These are phyloP conservation scores for Vannuccia rotundouncinata DNA, from an alignment of 2,888 invertebrate genomes.

Conservation along the genomic window DNA sequence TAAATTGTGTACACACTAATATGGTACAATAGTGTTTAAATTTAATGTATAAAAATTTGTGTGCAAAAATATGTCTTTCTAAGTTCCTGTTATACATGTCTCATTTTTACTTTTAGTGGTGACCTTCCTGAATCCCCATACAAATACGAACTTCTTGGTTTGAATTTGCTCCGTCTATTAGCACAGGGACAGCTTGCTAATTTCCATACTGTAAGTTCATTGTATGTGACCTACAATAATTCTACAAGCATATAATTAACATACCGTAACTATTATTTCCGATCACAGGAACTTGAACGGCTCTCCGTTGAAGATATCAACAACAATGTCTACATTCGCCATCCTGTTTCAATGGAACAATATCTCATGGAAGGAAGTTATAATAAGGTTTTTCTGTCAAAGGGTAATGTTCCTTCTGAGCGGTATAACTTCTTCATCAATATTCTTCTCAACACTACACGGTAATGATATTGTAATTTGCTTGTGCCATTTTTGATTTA, in stretches of 20 bases:
- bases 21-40: no score
- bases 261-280: not conserved
- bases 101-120: constrained; percentile 62
- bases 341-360: constrained; percentile 90
- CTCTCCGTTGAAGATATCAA: constrained; percentile 83
- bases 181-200: constrained; percentile 94
- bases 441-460: constrained; percentile 83
- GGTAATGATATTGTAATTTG: constrained; percentile 57
- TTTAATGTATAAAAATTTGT: no score
- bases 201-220: constrained; percentile 76
- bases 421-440: constrained; percentile 95
- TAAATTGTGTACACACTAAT: no score
- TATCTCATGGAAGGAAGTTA: constrained; percentile 98
- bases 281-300: constrained; percentile 71
- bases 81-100: no score
- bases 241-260: not conserved
- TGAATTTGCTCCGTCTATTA: constrained; percentile 64
- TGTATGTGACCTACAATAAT: constrained; percentile 6
- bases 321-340: constrained; percentile 83
- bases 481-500: no score
- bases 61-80: no score
- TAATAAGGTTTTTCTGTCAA: constrained; percentile 87
- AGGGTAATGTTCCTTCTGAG: constrained; percentile 89
- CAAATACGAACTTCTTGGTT: constrained; percentile 84
- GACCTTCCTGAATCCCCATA: constrained; percentile 81